Percentiles rank a stretch among this genome's conserved stretches.
phyloP scores from a whole-genome alignment of 2,113 vertebrate genomes.

The Sylvietta virens region DNA sequence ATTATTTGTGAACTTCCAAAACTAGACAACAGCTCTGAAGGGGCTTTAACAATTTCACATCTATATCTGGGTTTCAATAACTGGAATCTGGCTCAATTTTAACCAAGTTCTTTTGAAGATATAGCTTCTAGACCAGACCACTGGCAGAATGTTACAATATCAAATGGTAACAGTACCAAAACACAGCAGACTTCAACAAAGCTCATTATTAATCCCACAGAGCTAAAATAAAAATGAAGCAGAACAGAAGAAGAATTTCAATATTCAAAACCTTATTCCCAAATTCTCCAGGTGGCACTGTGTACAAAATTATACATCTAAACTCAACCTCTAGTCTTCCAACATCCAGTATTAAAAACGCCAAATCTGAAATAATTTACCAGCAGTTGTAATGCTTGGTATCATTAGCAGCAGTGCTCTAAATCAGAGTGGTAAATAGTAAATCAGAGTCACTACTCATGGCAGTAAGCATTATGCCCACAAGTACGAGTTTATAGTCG shows the following conservation, averaged over 20 bases:
- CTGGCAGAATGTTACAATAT: neutral
- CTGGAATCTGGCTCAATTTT: neutral
- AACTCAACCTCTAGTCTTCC: constrained; percentile 11
- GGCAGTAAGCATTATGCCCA: neutral
- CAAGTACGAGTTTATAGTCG: neutral
- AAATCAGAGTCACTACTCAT: neutral
- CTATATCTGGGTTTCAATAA: neutral
- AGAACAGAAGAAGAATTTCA: neutral
- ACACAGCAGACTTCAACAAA: neutral
- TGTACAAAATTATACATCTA: constrained; percentile 59
- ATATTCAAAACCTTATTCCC: constrained; percentile 44
- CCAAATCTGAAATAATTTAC: constrained; percentile 17
- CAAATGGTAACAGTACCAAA: neutral
- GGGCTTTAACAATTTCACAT: neutral
- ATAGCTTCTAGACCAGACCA: neutral
- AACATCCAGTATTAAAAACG: neutral
- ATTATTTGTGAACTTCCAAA: neutral
- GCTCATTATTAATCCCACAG: neutral
- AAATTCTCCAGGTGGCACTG: constrained; percentile 65
- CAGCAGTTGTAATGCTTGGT: neutral
- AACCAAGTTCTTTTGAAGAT: neutral
- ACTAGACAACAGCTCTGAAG: neutral
- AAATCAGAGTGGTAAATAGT: neutral
- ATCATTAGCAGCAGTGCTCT: neutral
- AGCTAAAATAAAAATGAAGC: neutral